Percentiles rank a stretch among this genome's conserved stretches.
Evolutionary conservation across 2,113 vertebrate genomes (phyloP).

Genomic region (Thymallus thymallus): DNA sequence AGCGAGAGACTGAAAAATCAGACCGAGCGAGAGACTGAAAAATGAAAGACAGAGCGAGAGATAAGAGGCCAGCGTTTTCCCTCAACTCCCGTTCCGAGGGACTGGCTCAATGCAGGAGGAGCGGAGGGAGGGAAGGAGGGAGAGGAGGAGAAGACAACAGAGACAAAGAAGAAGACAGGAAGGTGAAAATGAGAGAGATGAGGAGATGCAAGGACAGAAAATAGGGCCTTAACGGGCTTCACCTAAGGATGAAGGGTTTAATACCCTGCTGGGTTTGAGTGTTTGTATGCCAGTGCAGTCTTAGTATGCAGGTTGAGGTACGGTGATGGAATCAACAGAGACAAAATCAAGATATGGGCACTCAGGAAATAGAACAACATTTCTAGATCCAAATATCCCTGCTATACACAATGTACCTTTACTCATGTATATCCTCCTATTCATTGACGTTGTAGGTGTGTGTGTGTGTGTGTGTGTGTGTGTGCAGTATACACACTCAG

Average conservation of each 20-base stretch:
- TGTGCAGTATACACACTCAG: neutral
- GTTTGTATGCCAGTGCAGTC: constrained; percentile 11
- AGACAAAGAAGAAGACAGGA: constrained; percentile 15
- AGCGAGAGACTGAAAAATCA: constrained; percentile 78
- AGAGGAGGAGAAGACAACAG: constrained; percentile 41
- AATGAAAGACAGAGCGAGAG: constrained; percentile 62
- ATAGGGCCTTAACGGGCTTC: no score
- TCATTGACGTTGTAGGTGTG: neutral
- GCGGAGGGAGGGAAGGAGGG: constrained; percentile 38
- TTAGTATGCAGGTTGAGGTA: no score
- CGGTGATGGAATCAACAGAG: no score
- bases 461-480: constrained; percentile 21
- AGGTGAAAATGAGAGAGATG: neutral
- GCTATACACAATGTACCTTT: no score
- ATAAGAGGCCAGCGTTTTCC: constrained; percentile 98
- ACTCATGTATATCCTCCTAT: no score
- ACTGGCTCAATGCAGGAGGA: constrained; percentile 70
- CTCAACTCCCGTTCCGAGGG: constrained; percentile 95
- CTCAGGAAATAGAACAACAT: no score
- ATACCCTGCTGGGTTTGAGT: neutral
- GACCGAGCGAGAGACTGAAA: constrained; percentile 77
- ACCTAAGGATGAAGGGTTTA: no score
- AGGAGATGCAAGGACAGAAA: no score
- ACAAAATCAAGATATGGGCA: no score
- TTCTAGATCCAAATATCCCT: no score